Percentiles rank a stretch among this genome's conserved stretches.
Evolutionary conservation across 2,797 vertebrate species (phyloP).

Genomic region (Gallirallus australis): DNA sequence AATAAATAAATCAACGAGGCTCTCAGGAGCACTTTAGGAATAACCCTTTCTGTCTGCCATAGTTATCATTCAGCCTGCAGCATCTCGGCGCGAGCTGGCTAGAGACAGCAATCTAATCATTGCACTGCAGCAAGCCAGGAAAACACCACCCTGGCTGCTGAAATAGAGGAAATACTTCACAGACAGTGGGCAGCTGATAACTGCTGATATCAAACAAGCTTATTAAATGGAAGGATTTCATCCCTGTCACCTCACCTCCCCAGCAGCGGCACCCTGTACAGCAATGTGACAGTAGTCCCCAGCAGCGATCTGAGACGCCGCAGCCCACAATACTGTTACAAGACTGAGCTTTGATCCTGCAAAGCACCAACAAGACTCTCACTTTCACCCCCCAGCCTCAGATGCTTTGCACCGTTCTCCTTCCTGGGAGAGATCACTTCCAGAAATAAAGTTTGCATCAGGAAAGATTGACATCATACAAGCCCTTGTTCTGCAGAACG

Average conservation of each 20-base stretch:
- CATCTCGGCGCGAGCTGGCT: neutral
- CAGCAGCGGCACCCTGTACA: neutral
- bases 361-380: neutral
- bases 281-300: neutral
- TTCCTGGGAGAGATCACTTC: neutral
- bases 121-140: neutral
- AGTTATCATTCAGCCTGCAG: slow-evolving; percentile 40
- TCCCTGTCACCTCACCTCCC: neutral
- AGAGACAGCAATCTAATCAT: neutral
- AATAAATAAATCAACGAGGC: slow-evolving; percentile 56
- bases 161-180: slow-evolving; percentile 24
- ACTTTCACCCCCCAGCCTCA: neutral
- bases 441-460: neutral
- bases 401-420: neutral
- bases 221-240: neutral
- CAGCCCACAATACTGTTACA: neutral
- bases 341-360: neutral
- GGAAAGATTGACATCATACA: neutral
- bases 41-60: slow-evolving; percentile 11
- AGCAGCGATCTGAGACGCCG: neutral
- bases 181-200: neutral
- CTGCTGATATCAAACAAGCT: slow-evolving; percentile 30
- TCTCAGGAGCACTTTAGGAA: slow-evolving; percentile 43
- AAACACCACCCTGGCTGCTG: slow-evolving; percentile 13
- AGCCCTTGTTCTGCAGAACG: neutral